Evolutionary conservation across 2,888 invertebrate species (phyloP), one percentile per base, ranked within the genome.

Genomic region (Parapristionchus giblindavisi): DNA sequence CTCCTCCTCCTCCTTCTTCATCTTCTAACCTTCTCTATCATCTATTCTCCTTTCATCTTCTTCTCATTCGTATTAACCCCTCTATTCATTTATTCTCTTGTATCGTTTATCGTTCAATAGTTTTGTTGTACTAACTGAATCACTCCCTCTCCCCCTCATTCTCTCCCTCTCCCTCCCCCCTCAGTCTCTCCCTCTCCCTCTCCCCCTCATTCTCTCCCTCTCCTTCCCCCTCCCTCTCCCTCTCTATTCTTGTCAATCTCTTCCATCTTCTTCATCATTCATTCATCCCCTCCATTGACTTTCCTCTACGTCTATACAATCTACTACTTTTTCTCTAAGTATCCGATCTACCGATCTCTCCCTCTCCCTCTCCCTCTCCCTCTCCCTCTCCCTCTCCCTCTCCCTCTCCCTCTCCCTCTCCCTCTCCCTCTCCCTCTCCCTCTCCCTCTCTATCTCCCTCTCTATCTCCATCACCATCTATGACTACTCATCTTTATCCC

Each of bases 241-340:
- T 63, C 29, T 63, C 38, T 2, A 36, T 24, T 24, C n/a, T 40
- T 63, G 24, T n/a, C 40, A n/a, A n/a, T n/a, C 48, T 48, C 48
- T 48, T 21, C 48, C 48, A 48, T 14, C 11, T 48, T 11, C 48
- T 48, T 48, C 48, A 48, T 48, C 48, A 21, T 14, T 48, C 48
- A 11, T 48, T 48, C 48, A 48, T 48, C 48, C n/a, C n/a, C n/a
- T n/a, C n/a, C n/a, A n/a, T n/a, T n/a, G n/a, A n/a, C n/a, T n/a
- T n/a, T n/a, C n/a, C 76, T 74, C 73, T 76, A 76, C 73, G 74
- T 76, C 72, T 73, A 60, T 38, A 51, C 51, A 36, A 36, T 71
- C 74, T 70, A 71, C 76, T 68, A 71, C 65, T 70, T 65, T 68
- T 71, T 75, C 74, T 72, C 61, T 29, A 43, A 66, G 43, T 75